phyloP scores from a whole-genome alignment of 2,888 invertebrate species.

The Aromia moschata region DNA sequence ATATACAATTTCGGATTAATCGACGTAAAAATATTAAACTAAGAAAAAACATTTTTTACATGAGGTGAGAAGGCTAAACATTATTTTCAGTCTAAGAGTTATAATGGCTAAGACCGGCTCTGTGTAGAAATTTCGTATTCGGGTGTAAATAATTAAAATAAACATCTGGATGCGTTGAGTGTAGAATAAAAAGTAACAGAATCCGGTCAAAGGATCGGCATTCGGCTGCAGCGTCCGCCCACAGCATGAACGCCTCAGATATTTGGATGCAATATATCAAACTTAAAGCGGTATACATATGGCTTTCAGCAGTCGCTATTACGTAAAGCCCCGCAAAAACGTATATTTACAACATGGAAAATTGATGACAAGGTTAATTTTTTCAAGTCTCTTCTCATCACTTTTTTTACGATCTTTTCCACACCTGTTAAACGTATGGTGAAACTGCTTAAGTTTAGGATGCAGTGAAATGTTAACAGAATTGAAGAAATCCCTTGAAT shows the following conservation, averaged over 20 bases:
- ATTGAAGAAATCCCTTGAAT: too few relatives aligned
- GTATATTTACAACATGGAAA: constrained; percentile 3
- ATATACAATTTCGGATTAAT: too few relatives aligned
- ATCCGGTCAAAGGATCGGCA: not conserved
- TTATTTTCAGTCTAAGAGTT: too few relatives aligned
- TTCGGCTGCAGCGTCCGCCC: not conserved
- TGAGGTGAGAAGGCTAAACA: too few relatives aligned
- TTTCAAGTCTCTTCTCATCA: constrained; percentile 5
- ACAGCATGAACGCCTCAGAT: not conserved
- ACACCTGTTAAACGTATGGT: too few relatives aligned
- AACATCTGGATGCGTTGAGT: not conserved
- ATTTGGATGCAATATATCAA: not conserved
- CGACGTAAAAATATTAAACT: too few relatives aligned
- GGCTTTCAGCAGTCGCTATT: not conserved
- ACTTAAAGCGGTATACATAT: not conserved
- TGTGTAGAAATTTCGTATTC: not conserved
- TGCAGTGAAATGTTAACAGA: too few relatives aligned
- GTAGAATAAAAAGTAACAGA: not conserved
- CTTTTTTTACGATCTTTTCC: constrained; percentile 12
- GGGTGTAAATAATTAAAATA: not conserved
- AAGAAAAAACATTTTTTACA: too few relatives aligned
- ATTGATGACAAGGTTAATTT: constrained; percentile 14
- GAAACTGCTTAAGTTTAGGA: too few relatives aligned
- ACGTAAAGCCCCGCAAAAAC: not conserved
- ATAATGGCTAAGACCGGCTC: too few relatives aligned